Conservation (phyloP, 2,113 vertebrate genomes). For the Indri indri region DNA sequence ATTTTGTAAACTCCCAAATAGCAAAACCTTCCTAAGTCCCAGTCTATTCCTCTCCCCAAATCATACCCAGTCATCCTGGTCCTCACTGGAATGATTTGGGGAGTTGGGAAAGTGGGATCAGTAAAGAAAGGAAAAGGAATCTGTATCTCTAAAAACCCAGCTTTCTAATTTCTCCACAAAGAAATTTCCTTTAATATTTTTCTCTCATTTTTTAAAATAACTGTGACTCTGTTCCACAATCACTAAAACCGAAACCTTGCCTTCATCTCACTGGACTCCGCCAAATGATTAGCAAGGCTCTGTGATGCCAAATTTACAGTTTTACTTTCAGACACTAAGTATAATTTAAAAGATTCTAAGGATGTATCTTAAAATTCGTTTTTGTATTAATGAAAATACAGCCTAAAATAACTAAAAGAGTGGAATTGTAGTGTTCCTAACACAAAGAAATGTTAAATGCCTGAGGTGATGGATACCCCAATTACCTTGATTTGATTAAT, state of each 20-base stretch:
- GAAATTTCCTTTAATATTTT: neutral
- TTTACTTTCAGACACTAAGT: conserved; percentile 1
- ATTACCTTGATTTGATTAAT: too few relatives aligned
- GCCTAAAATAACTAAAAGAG: neutral
- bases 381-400: conserved; percentile 40
- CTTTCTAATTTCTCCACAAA: neutral
- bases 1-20: neutral
- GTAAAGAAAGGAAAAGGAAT: neutral
- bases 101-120: neutral
- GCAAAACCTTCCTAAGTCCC: neutral
- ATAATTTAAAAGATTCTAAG: neutral
- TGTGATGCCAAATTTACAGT: neutral
- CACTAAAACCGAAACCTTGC: neutral
- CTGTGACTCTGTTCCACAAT: neutral
- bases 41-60: neutral
- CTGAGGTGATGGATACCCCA: too few relatives aligned
- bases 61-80: neutral
- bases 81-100: neutral
- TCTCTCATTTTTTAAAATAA: neutral
- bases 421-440: too few relatives aligned
- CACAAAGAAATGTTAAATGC: too few relatives aligned
- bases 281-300: neutral
- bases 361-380: neutral
- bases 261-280: neutral
- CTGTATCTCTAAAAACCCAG: neutral